Base-by-base conservation (phyloP, 2,797 vertebrate genomes). In the Myotis findleyi region DNA sequence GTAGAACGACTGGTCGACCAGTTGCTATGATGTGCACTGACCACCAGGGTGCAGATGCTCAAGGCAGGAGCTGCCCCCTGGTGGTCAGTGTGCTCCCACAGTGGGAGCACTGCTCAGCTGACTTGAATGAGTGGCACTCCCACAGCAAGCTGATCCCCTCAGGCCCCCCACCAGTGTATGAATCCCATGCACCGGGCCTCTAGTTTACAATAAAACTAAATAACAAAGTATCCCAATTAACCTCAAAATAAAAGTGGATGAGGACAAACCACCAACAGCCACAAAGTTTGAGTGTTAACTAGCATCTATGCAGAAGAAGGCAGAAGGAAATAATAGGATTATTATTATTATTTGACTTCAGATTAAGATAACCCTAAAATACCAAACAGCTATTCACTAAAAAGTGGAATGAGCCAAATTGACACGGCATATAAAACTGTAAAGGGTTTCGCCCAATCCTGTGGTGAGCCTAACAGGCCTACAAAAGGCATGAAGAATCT, bases 221-320 rank as follows among this genome's bases (percentile, higher is more conserved):
- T 76, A 55, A 47, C n/a, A 76, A 62, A 72, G 27, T 47, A 25
- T 59, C 33, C 13, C 51, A 55, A 49, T 77, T 91, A 88, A 66
- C 21, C 20, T 72, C 41, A 72, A 88, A 95, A 87, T 88, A 81
- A 84, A 92, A 91, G n/a, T 38, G 38, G 7, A 38, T 27, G 36
- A 75, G 17, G 68, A 69, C 27, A 92, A 89, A 64, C 9, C 36
- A 87, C 21, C 36, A 69, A 79, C 0, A 94, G 44, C 7, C n/a
- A 77, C 38, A 47, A 38, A 53, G 62, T 59, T 7, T 62, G 16
- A 55, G 47, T 86, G 20, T 71, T 83, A 62, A 62, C 21, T 36
- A 18, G 17, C 30, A 86, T 51, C 33, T 44, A 0, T n/a, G 5
- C 3, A 82, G 44, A 57, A 92, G n/a, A 64, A 80, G 53, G 1